Evolutionary conservation across 2,888 invertebrate species (phyloP), one percentile per base, ranked within the genome.

Genomic region (Parasteatoda lunata): DNA sequence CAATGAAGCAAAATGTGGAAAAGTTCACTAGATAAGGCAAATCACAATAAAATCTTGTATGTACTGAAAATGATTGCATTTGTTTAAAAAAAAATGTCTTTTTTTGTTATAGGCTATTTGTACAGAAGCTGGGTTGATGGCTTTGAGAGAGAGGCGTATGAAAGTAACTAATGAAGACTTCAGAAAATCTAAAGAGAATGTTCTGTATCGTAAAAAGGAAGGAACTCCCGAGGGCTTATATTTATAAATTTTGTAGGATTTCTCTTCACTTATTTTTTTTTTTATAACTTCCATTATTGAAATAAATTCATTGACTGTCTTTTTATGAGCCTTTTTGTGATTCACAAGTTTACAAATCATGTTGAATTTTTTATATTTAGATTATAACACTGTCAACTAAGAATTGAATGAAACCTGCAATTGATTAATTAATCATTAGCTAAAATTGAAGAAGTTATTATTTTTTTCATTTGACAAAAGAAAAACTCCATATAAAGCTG

Each of bases 131-230:
- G 99, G 99, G 89, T 93, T 99, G 82, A 97, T 99, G 96, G 99
- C 99, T 5, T 93, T 99, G 76, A 94, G 99, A 89, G 99, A 99
- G 92, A 95, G 99, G 80, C 95, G 99, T 90, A 99, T 99, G 99
- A 99, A 98, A 93, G 99, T 99, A 54, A 99, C 98, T 89, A 98
- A 98, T 93, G 99, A 99, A 92, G 99, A 99, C 93, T 99, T 99
- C 92, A 97, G 97, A 92, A 99, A 99, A 92, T 98, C 99, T 0
- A 99, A 99, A 93, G 99, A 99, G 92, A 99, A 98, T 93, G 99
- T 99, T 51, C 94, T 99, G 75, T 99, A 99, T 92, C 95, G 99
- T 88, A 99, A 99, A 94, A 99, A 99, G 92, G 99, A 99, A 93
- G 99, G 99, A 89, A 98, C 98, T 71, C 99, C 99, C 1, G 99